Evolutionary conservation across 2,797 vertebrate species (phyloP).

Genomic region (Cyclura pinguis): DNA sequence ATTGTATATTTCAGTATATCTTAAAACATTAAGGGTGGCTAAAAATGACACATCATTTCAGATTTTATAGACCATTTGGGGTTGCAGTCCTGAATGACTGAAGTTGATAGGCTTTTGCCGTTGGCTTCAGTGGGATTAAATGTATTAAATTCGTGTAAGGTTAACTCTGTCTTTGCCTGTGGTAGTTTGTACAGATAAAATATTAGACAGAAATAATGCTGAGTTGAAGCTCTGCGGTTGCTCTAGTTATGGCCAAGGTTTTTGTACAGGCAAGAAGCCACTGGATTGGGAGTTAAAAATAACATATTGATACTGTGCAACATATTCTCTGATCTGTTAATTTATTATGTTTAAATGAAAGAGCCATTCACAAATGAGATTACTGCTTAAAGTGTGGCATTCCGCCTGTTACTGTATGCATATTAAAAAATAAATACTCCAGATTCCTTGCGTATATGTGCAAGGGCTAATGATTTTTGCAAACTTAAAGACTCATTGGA

Average conservation of each 20-base stretch:
- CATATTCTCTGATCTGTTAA: background rate
- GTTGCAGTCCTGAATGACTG: conserved; percentile 19
- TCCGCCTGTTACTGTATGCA: conserved; percentile 17
- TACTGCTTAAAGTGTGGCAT: background rate
- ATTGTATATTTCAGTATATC: conserved; percentile 35
- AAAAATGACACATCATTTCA: conserved; percentile 60
- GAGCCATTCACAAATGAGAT: conserved; percentile 27
- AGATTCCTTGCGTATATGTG: conserved; percentile 14
- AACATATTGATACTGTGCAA: conserved; percentile 65
- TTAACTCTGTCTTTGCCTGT: conserved; percentile 67
- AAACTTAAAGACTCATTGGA: background rate
- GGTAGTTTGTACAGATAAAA: conserved; percentile 3
- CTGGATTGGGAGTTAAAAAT: conserved; percentile 18
- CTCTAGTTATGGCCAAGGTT: background rate
- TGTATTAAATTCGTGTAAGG: conserved; percentile 50
- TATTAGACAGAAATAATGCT: background rate
- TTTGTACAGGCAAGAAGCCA: background rate
- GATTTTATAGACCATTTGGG: background rate
- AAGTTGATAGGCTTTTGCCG: conserved; percentile 28
- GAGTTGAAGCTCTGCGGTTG: background rate
- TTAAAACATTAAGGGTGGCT: conserved; percentile 74
- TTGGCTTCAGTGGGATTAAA: conserved; percentile 18
- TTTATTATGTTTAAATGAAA: background rate
- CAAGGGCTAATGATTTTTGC: background rate
- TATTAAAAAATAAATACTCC: background rate